phyloP scores from a whole-genome alignment of 2,888 invertebrate species.

The Oasisia sp. region DNA sequence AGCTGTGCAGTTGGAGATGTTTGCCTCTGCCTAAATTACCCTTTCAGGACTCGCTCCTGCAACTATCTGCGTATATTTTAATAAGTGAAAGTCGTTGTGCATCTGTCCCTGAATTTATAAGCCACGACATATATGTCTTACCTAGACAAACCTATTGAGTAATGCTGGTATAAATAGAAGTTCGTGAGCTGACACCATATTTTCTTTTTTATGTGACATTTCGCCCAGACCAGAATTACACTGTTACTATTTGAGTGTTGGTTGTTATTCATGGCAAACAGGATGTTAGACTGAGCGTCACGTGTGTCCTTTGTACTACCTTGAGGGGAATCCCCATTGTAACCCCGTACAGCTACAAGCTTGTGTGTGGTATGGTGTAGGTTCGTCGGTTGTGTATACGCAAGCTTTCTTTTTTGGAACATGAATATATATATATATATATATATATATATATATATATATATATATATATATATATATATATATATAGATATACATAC shows the following conservation, averaged over 20 bases:
- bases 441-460: no score
- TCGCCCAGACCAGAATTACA: not conserved
- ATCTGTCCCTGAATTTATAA: no score
- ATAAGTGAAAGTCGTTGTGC: no score
- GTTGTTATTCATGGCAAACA: not conserved
- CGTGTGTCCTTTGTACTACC: not conserved
- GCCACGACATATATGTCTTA: no score
- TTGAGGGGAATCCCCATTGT: not conserved
- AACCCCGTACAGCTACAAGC: not conserved
- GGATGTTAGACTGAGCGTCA: not conserved
- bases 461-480: no score
- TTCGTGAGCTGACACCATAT: not conserved
- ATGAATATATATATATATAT: no score
- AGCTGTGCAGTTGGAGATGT: no score
- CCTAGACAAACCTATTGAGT: not conserved
- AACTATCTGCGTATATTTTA: no score
- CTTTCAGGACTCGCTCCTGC: no score
- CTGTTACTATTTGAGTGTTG: not conserved
- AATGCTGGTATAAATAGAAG: not conserved
- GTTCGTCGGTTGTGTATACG: not conserved
- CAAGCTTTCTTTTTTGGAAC: not conserved
- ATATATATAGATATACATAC: no score
- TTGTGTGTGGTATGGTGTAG: not conserved
- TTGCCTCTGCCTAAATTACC: no score
- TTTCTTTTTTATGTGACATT: not conserved